Base-by-base conservation (phyloP, 1,140 invertebrate species). In the Tyrophagus putrescentiae region DNA sequence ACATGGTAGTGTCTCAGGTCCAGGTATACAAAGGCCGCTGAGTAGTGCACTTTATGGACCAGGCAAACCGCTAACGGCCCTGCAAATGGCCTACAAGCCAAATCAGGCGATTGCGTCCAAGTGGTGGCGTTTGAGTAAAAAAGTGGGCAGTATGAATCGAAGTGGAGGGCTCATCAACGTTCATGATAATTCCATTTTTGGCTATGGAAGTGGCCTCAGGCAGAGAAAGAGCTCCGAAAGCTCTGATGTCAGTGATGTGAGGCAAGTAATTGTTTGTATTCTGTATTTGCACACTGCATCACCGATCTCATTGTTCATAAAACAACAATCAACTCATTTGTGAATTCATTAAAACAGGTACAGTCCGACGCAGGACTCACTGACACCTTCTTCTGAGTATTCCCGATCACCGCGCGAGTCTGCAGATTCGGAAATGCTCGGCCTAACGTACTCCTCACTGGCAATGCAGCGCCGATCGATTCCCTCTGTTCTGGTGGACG, bases 191-290 rank as follows among this genome's bases (percentile, higher is more conserved):
- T 33, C 56, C 4, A 57, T 57, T 9, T 33, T 57, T 34, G n/a
- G 50, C 32, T n/a, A n/a, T 42, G n/a, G 45, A 27, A 21, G 13
- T 42, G 57, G 57, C 18, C n/a, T 59, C 11, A 11, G 41, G 3
- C 18, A 65, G 29, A 60, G 66, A 3, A 64, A 61, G 28, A 68
- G 67, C 53, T 69, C 67, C 29, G 62, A 67, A 45, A 65, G 67
- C 32, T 69, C 68, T 9, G 65, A 60, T 63, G 65, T 54, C 48
- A 68, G 58, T 53, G 67, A 64, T 66, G 65, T 64, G 16, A 56
- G 64, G 34, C 28, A 41, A 45, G 56, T 56, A 34, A 33, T 7
- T 29, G 3, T 56, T 52, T 39, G 36, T 39, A 39, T 39, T 39
- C 36, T n/a, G n/a, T n/a, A 27, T 11, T 11, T 11, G 18, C 9